Percentiles rank a stretch among this genome's conserved stretches.
phyloP scores from a whole-genome alignment of 2,797 vertebrate species.

The Aplochiton taeniatus region DNA sequence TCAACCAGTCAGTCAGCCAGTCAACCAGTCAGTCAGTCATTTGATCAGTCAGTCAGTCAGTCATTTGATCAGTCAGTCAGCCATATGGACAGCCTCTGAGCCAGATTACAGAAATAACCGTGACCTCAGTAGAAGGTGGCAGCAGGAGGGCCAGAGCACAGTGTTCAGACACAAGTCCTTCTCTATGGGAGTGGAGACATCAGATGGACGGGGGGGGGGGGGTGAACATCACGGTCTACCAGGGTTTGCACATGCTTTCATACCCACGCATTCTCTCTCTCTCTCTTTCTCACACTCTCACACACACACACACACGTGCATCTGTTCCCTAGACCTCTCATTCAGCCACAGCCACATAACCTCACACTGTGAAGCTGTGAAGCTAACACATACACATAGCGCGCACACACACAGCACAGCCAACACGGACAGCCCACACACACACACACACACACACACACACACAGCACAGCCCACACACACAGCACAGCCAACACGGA shows the following conservation, averaged over 20 bases:
- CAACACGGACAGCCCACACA: no score
- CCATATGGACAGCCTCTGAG: background rate
- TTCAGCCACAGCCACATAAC: no score
- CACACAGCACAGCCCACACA: no score
- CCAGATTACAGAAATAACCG: slow-evolving; percentile 4
- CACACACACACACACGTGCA: background rate
- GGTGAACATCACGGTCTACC: background rate
- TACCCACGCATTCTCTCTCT: background rate
- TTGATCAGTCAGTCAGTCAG: background rate
- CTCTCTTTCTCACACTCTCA: background rate
- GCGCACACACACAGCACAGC: no score
- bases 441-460: no score
- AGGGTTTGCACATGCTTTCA: background rate
- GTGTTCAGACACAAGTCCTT: background rate
- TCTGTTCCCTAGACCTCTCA: no score
- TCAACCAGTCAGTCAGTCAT: no score
- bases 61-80: background rate
- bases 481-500: no score
- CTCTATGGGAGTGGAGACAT: background rate
- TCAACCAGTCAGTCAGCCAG: background rate
- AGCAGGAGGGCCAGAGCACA: background rate
- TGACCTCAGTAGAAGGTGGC: no score
- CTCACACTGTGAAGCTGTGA: no score
- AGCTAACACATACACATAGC: no score
- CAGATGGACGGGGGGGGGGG: background rate